phyloP scores from a whole-genome alignment of 2,113 vertebrate genomes.

The Eonycteris spelaea region DNA sequence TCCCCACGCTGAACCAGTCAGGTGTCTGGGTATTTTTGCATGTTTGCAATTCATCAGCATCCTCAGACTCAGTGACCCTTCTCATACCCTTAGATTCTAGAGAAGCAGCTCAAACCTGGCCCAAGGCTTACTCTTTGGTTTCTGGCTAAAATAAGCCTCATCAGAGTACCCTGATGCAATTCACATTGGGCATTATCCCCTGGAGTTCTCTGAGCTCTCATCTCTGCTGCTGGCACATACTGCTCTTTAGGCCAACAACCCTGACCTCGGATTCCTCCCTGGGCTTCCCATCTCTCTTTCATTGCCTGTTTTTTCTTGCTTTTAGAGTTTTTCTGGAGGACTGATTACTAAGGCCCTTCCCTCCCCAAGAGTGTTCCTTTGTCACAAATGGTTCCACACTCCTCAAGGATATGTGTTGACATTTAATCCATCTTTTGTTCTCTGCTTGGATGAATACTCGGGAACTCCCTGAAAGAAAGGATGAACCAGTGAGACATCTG shows the following conservation, averaged over 20 bases:
- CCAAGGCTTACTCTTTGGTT: background rate
- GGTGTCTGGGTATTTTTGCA: background rate
- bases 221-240: rapidly evolving
- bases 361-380: background rate
- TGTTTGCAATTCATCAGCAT: background rate
- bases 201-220: rapidly evolving
- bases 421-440: conserved; percentile 56
- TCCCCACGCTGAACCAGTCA: background rate
- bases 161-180: background rate
- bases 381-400: background rate
- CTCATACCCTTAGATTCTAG: background rate
- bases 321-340: background rate
- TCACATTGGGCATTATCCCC: rapidly evolving
- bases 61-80: background rate
- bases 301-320: background rate
- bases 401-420: conserved; percentile 25
- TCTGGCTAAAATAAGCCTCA: background rate
- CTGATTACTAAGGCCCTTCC: conserved; percentile 3
- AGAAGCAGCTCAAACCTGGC: background rate
- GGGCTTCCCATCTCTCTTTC: background rate
- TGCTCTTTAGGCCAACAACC: background rate
- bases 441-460: background rate
- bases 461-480: background rate
- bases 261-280: background rate
- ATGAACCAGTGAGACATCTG: background rate